Conservation (phyloP, 2,888 invertebrate species). For the Pristionchus entomophagus region DNA sequence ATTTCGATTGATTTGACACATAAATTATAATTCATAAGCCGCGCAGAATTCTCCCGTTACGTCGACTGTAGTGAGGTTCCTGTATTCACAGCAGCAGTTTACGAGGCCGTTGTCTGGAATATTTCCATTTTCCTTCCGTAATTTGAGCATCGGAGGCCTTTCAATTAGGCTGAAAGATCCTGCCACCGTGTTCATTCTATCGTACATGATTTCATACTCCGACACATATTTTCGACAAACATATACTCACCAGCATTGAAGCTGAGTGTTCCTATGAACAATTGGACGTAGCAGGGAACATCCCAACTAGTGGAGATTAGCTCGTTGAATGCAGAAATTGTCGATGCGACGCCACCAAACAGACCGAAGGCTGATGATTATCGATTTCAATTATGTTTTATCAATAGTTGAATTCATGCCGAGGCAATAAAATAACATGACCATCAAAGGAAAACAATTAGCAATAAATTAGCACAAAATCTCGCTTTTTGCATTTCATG, state of each 20-base stretch:
- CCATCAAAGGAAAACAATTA: no score
- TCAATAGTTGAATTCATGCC: no score
- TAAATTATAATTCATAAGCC: not conserved
- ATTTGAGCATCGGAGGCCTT: no score
- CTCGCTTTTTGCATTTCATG: not conserved
- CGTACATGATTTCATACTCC: not conserved
- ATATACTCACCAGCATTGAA: not conserved
- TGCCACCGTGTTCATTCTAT: no score
- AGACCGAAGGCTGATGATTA: constrained; percentile 56
- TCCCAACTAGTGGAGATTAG: not conserved
- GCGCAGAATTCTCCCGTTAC: not conserved
- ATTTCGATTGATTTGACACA: not conserved
- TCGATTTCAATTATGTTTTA: not conserved
- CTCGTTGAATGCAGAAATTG: constrained; percentile 54
- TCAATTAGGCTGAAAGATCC: no score
- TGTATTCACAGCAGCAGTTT: constrained; percentile 8
- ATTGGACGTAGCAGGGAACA: constrained; percentile 26
- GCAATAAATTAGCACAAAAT: no score
- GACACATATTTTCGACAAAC: no score
- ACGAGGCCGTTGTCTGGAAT: constrained; percentile 18
- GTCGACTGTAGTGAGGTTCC: not conserved
- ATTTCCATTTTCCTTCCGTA: no score
- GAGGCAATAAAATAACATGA: no score
- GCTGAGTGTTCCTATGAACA: not conserved
- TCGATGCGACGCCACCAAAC: constrained; percentile 57